These are phyloP conservation scores for Machimus atricapillus DNA, from an alignment of 2,888 invertebrate species.

Conservation along the genomic window DNA sequence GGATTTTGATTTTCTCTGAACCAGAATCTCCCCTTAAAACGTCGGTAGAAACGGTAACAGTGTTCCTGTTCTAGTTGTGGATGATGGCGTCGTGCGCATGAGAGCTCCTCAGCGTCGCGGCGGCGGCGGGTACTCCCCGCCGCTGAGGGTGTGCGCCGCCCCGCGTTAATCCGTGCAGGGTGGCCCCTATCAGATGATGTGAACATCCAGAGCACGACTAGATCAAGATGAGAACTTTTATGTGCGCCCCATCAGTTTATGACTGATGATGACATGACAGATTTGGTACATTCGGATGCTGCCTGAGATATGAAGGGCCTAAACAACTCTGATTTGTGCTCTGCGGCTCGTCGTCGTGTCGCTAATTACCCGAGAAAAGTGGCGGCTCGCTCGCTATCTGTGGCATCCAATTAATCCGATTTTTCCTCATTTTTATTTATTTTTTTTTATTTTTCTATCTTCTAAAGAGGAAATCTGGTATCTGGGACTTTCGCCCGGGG, in stretches of 20 bases:
- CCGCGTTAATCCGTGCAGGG: slow-evolving; percentile 13
- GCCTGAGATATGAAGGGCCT: slow-evolving; percentile 23
- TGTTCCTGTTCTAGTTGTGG: background rate
- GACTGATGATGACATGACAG: slow-evolving; percentile 38
- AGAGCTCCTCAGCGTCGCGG: background rate
- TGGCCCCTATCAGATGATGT: background rate
- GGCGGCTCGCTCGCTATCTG: background rate
- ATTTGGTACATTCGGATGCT: slow-evolving; percentile 29
- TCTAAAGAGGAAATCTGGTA: background rate
- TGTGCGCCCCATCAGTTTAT: slow-evolving; percentile 6
- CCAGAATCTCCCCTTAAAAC: background rate
- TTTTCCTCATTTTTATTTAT: background rate
- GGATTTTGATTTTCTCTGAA: background rate
- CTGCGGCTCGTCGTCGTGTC: background rate
- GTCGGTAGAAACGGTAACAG: background rate
- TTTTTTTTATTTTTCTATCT: background rate
- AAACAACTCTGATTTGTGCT: slow-evolving; percentile 19
- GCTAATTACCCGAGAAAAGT: slow-evolving; percentile 2
- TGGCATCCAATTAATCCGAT: background rate
- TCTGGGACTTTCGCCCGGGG: background rate
- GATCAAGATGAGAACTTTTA: slow-evolving; percentile 16
- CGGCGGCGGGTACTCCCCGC: background rate
- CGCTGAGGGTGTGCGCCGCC: background rate
- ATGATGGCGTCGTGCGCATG: background rate
- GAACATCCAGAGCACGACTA: slow-evolving; percentile 7